phyloP scores from a whole-genome alignment of 2,113 vertebrate genomes.

The Struthidea cinerea region DNA sequence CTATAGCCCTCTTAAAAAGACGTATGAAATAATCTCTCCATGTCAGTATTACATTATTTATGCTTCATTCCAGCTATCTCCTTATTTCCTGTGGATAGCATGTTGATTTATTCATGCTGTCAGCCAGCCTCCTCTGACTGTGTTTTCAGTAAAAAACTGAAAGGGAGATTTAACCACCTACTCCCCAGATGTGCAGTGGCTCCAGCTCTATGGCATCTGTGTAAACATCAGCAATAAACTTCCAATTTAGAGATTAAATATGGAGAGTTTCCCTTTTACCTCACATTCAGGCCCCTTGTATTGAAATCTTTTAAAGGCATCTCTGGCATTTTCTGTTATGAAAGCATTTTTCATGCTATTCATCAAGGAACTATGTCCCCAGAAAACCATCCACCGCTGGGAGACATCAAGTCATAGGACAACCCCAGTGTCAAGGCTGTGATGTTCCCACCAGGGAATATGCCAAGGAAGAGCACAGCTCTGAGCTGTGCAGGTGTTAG shows the following conservation, averaged over 20 bases:
- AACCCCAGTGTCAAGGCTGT: background rate
- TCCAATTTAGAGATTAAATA: conserved; percentile 25
- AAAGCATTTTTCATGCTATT: background rate
- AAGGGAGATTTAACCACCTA: conserved; percentile 17
- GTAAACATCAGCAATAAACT: conserved; percentile 39
- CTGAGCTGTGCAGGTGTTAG: background rate
- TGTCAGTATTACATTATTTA: conserved; percentile 34
- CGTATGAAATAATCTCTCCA: background rate
- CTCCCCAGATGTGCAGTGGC: conserved; percentile 28
- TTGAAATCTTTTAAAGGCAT: background rate
- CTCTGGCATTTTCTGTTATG: background rate
- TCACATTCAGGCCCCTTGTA: background rate
- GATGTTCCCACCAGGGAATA: background rate
- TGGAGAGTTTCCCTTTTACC: background rate
- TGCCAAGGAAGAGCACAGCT: background rate
- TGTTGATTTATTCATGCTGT: conserved; percentile 56
- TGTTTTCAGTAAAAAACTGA: conserved; percentile 48
- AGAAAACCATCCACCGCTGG: background rate
- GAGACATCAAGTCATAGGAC: background rate
- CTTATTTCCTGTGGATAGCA: conserved; percentile 37
- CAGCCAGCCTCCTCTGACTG: background rate
- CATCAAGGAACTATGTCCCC: background rate
- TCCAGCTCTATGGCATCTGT: conserved; percentile 29
- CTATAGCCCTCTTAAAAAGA: background rate
- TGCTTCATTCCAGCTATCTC: conserved; percentile 28